phyloP scores from a whole-genome alignment of 2,888 invertebrate genomes.

The Xanthorhoe spadicearia region DNA sequence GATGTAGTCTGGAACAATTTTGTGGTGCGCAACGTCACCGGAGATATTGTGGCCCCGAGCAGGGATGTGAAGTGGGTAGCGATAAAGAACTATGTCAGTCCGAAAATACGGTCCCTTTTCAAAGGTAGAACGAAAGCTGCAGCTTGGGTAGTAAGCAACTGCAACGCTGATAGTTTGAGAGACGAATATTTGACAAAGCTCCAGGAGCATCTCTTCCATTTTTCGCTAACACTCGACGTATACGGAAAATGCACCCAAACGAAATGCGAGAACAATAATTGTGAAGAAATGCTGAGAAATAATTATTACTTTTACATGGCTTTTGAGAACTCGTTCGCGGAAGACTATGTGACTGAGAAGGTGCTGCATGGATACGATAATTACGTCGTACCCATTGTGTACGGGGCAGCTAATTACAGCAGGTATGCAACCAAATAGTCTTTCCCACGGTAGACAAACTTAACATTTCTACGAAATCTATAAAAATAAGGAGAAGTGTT shows the following conservation, averaged over 20 bases:
- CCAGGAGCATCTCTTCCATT: conserved; percentile 61
- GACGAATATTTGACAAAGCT: conserved; percentile 58
- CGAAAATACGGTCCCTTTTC: conserved; percentile 50
- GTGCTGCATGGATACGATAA: conserved; percentile 77
- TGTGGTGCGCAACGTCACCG: conserved; percentile 52
- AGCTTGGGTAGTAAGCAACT: conserved; percentile 64
- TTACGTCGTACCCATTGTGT: conserved; percentile 88
- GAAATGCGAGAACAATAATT: conserved; percentile 50
- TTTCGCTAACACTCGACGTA: conserved; percentile 59
- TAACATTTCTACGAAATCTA: conserved; percentile 3
- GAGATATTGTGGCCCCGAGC: conserved; percentile 58
- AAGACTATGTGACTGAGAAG: conserved; percentile 69
- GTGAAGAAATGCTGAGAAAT: conserved; percentile 52
- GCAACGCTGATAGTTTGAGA: conserved; percentile 51
- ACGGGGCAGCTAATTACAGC: conserved; percentile 87
- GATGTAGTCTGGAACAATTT: conserved; percentile 64
- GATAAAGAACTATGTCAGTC: conserved; percentile 40
- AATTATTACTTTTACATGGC: conserved; percentile 69
- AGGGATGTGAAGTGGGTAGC: conserved; percentile 48
- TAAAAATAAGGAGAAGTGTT: conserved; percentile 5
- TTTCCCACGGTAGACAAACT: conserved; percentile 38
- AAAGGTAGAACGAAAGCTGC: conserved; percentile 57
- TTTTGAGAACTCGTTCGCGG: conserved; percentile 65
- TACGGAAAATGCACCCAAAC: conserved; percentile 55
- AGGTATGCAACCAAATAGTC: conserved; percentile 50